Conservation (phyloP, 2,888 invertebrate species). For the Helleia helle region DNA sequence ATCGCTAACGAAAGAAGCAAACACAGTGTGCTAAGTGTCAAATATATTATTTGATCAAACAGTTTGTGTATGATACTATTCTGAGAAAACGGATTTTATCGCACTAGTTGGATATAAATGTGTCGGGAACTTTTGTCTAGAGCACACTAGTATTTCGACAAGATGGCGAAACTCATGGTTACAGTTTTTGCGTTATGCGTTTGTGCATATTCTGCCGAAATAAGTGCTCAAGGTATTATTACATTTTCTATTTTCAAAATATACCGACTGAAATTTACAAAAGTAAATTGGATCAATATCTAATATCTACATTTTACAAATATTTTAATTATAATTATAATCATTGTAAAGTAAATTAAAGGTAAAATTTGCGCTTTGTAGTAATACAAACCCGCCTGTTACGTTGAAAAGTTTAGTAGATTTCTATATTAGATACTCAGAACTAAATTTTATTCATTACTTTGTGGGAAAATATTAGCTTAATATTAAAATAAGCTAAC, state of each 20-base stretch:
- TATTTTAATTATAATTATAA: too few species aligned
- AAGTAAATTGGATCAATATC: too few species aligned
- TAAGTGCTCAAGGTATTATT: neutral
- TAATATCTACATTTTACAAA: too few species aligned
- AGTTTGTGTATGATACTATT: constrained; percentile 35
- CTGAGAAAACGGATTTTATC: constrained; percentile 36
- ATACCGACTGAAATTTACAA: too few species aligned
- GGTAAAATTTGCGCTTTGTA: too few species aligned
- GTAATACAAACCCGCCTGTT: too few species aligned
- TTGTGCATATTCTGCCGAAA: neutral
- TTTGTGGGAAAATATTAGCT: too few species aligned
- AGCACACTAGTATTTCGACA: constrained; percentile 12
- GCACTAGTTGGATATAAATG: constrained; percentile 22
- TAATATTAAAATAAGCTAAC: too few species aligned
- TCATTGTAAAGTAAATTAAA: too few species aligned
- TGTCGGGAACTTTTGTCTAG: neutral
- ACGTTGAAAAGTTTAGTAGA: too few species aligned
- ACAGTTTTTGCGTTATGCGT: neutral
- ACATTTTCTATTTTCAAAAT: neutral
- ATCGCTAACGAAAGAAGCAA: constrained; percentile 26
- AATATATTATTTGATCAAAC: constrained; percentile 32
- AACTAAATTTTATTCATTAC: too few species aligned
- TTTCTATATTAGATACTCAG: too few species aligned
- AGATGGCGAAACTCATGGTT: constrained; percentile 27
- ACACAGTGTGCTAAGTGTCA: constrained; percentile 31